phyloP scores from a whole-genome alignment of 2,113 vertebrate genomes.

The Sterna hirundo region DNA sequence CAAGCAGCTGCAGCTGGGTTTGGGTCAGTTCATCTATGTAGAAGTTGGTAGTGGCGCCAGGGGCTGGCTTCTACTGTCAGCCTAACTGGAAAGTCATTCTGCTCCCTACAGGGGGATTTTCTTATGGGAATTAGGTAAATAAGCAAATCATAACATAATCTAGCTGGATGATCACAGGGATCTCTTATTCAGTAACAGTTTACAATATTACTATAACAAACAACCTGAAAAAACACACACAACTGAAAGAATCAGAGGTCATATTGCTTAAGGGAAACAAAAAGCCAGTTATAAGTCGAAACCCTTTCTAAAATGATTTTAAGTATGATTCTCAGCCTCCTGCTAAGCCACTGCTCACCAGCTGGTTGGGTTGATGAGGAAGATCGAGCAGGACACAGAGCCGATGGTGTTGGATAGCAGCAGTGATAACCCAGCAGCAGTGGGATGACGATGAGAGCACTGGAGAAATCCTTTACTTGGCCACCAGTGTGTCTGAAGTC shows the following conservation, averaged over 20 bases:
- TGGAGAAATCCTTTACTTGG: neutral
- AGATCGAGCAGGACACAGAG: neutral
- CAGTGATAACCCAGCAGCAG: neutral
- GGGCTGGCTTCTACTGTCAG: neutral
- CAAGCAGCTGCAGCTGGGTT: neutral
- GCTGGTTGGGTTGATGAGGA: neutral
- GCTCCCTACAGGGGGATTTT: neutral
- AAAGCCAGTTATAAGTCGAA: conserved; percentile 40
- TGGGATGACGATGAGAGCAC: neutral
- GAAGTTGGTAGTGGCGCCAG: neutral
- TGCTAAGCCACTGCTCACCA: neutral
- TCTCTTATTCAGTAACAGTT: neutral
- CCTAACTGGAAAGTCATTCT: neutral
- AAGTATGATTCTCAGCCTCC: conserved; percentile 10
- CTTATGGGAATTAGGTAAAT: neutral
- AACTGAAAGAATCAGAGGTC: conserved; percentile 1
- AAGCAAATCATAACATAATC: neutral
- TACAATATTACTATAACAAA: neutral
- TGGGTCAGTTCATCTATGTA: neutral
- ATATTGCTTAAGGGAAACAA: conserved; percentile 58
- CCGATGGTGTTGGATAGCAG: neutral
- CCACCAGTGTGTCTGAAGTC: conserved; percentile 15
- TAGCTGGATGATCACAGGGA: neutral
- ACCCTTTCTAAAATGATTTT: conserved; percentile 20
- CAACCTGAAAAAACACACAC: neutral